Percentiles rank a stretch among this genome's conserved stretches.
phyloP scores from a whole-genome alignment of 2,113 vertebrate genomes.

The Okapia johnstoni region DNA sequence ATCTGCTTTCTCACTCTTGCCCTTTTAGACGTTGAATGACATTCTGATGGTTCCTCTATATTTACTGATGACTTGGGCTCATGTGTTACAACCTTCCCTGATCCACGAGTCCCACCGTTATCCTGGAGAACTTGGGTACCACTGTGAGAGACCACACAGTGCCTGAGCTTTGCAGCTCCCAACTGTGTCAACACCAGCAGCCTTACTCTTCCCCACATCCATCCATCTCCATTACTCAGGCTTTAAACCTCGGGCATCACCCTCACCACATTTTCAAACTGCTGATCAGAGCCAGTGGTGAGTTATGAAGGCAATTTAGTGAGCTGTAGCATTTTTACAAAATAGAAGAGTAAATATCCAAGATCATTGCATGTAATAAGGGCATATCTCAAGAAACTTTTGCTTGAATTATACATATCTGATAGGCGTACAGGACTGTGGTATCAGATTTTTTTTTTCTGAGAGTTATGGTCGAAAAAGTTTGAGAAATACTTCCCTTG shows the following conservation, averaged over 20 bases:
- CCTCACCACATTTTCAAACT: not conserved
- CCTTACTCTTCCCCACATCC: not conserved
- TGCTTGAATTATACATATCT: not conserved
- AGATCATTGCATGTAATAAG: not conserved
- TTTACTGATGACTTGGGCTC: not conserved
- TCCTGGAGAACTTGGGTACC: not conserved
- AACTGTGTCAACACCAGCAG: too few species aligned
- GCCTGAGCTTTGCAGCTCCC: too few species aligned
- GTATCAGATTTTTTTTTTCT: not conserved
- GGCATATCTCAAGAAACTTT: not conserved
- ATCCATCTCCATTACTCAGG: accelerated
- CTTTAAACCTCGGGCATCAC: not conserved
- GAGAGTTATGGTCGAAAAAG: not conserved
- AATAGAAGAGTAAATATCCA: not conserved
- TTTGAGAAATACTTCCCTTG: not conserved
- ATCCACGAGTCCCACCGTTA: not conserved
- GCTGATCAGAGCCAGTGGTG: not conserved
- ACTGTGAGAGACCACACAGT: not conserved
- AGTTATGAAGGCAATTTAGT: not conserved
- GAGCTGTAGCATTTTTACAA: not conserved
- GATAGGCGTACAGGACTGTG: not conserved
- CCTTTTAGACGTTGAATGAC: not conserved
- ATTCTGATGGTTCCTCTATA: too few species aligned
- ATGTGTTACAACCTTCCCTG: too few species aligned
- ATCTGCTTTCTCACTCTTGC: not conserved